Evolutionary conservation across 1,140 invertebrate genomes (phyloP).

Genomic region (Euglossa dilemma): DNA sequence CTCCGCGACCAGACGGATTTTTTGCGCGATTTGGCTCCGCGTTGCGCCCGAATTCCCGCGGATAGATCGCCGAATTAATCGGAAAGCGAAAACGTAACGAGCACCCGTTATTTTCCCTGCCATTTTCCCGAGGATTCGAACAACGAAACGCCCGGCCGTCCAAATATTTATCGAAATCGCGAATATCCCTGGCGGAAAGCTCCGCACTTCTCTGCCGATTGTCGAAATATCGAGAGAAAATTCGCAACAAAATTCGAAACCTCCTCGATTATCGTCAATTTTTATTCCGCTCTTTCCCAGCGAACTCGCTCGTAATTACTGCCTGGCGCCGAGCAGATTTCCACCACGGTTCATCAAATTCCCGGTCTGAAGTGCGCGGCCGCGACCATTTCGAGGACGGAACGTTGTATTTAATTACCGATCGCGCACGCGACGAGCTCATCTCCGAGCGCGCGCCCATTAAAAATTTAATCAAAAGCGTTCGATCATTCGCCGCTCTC

Average conservation of each 20-base stretch:
- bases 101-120: too few relatives aligned
- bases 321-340: neutral
- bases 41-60: neutral
- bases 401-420: conserved; percentile 7
- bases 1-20: too few relatives aligned
- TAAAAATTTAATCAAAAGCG: neutral
- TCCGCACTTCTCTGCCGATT: neutral
- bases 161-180: too few relatives aligned
- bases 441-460: neutral
- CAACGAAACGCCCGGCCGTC: too few relatives aligned
- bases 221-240: neutral
- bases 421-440: neutral
- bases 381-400: neutral
- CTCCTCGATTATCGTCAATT: too few relatives aligned
- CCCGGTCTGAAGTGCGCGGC: neutral
- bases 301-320: neutral
- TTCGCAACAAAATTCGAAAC: too few relatives aligned
- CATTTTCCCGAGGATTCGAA: too few relatives aligned
- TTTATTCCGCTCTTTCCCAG: neutral
- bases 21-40: too few relatives aligned
- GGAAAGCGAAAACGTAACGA: too few relatives aligned
- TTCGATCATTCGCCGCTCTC: neutral
- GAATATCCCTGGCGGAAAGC: too few relatives aligned
- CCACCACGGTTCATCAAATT: neutral
- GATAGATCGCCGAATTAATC: neutral